These are phyloP conservation scores for Carcina quercana DNA, from an alignment of 2,888 invertebrate genomes.

Conservation along the genomic window DNA sequence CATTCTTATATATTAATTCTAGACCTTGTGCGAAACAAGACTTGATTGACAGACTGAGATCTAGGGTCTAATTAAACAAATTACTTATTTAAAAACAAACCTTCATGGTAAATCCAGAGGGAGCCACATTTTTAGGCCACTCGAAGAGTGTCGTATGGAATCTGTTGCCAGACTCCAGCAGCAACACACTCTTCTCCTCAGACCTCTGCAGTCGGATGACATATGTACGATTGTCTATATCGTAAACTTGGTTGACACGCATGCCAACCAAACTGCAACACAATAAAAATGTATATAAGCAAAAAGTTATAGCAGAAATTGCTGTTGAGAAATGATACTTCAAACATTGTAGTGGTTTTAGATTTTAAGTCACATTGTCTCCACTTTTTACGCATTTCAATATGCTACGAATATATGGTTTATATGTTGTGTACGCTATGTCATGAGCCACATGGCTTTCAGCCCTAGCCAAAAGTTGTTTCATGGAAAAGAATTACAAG, in stretches of 20 bases:
- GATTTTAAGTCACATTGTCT: too few species aligned
- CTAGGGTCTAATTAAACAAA: not conserved
- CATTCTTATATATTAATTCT: too few species aligned
- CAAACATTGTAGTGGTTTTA: too few species aligned
- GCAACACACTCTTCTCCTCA: conserved; percentile 89
- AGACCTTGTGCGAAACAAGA: too few species aligned
- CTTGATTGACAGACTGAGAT: not conserved
- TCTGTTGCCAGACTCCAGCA: conserved; percentile 95
- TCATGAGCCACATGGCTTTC: too few species aligned
- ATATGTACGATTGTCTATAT: conserved; percentile 97
- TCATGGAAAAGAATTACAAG: too few species aligned
- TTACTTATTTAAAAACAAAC: conserved; percentile 45
- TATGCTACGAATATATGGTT: too few species aligned
- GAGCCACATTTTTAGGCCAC: conserved; percentile 98
- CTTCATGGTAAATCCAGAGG: conserved; percentile 99
- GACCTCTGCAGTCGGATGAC: conserved; percentile 89
- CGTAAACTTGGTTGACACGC: conserved; percentile 97
- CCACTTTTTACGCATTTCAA: too few species aligned
- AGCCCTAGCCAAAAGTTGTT: too few species aligned
- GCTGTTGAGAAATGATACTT: too few species aligned
- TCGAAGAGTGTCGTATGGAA: conserved; percentile 97
- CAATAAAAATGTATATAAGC: not conserved
- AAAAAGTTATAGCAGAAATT: too few species aligned
- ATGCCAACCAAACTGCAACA: conserved; percentile 84
- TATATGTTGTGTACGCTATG: too few species aligned